These are phyloP conservation scores for Vidua macroura DNA, from an alignment of 2,113 vertebrate species.

Conservation along the genomic window DNA sequence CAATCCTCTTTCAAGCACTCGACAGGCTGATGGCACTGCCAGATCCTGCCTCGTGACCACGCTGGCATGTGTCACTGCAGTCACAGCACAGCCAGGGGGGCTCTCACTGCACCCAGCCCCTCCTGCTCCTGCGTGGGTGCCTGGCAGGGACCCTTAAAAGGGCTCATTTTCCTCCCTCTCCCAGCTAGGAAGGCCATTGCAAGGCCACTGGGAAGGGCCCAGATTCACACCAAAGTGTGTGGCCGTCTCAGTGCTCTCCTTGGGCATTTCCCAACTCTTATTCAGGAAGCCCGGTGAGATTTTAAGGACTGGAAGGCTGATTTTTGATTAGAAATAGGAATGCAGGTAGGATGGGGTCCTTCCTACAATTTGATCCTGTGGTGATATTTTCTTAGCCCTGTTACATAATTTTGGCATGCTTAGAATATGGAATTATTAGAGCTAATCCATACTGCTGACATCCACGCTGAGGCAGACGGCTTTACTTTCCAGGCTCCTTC, in stretches of 20 bases:
- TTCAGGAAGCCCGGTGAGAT: background rate
- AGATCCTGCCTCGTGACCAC: background rate
- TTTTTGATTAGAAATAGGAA: background rate
- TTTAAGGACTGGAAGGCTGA: background rate
- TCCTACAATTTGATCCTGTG: background rate
- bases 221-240: background rate
- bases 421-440: background rate
- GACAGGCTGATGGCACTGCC: background rate
- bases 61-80: background rate
- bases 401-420: background rate
- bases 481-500: background rate
- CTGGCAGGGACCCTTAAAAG: background rate
- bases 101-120: background rate
- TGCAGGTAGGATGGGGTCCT: background rate
- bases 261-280: background rate
- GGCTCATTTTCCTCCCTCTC: background rate
- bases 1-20: background rate
- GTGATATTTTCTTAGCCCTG: background rate
- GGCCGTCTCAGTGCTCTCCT: fast-evolving
- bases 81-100: background rate
- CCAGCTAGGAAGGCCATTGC: background rate
- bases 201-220: background rate
- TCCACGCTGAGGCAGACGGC: background rate
- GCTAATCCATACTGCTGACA: background rate
- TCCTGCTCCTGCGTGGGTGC: background rate